A percentile compares a stretch with the other conserved stretches of the same genome.
Evolutionary conservation across 1,140 invertebrate species (phyloP).

Genomic region (Caenorhabditis latens): DNA sequence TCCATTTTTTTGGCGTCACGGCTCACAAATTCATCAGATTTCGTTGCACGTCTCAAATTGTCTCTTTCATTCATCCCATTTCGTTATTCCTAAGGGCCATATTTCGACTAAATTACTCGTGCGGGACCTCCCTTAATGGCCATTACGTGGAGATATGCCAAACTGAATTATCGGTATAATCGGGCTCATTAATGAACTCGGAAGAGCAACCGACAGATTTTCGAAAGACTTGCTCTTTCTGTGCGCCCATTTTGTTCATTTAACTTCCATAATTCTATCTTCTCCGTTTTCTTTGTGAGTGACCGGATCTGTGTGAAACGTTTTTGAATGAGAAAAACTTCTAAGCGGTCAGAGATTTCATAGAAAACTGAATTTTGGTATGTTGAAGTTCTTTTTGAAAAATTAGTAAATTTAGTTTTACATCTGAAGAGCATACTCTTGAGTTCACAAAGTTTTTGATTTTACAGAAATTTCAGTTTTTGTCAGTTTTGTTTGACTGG

Average conservation of each 20-base stretch:
- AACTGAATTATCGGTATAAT: constrained; percentile 53
- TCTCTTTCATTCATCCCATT: not conserved
- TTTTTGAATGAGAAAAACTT: not conserved
- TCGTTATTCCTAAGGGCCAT: constrained; percentile 11
- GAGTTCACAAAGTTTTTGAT: too few species aligned
- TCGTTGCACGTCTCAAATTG: constrained; percentile 4
- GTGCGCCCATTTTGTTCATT: not conserved
- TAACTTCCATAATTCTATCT: not conserved
- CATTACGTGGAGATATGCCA: constrained; percentile 46
- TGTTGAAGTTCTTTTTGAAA: too few species aligned
- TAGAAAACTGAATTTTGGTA: too few species aligned
- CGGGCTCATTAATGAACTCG: constrained; percentile 36
- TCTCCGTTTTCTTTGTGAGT: constrained; percentile 11
- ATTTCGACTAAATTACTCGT: constrained; percentile 23
- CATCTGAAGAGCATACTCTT: too few species aligned
- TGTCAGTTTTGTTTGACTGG: too few species aligned
- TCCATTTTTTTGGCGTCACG: constrained; percentile 14
- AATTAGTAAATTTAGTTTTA: too few species aligned
- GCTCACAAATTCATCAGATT: constrained; percentile 54
- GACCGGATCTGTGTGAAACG: not conserved
- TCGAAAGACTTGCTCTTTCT: not conserved
- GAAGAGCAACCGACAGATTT: not conserved
- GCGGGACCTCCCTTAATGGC: not conserved
- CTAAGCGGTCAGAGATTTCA: not conserved
- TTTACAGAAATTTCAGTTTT: too few species aligned